These are phyloP conservation scores for Drosophila kohkoa DNA, from an alignment of 1,140 invertebrate species.

Conservation along the genomic window DNA sequence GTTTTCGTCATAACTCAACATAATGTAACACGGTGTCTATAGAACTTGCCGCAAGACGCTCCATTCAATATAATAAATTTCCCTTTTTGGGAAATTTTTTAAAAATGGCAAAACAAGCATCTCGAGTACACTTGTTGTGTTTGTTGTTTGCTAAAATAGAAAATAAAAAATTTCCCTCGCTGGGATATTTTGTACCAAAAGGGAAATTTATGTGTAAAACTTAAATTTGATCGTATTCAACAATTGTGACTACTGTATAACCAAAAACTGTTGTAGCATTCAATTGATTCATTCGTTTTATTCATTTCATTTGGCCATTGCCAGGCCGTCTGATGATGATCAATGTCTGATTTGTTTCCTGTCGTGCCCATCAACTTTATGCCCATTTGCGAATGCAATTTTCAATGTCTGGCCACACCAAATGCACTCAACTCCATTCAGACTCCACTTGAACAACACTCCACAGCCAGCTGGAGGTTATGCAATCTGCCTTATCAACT, in stretches of 20 bases:
- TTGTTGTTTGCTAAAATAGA: too few species aligned
- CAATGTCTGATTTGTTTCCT: constrained; percentile 83
- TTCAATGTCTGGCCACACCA: constrained; percentile 58
- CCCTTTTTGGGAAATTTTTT: constrained; percentile 19
- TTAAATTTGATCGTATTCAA: neutral
- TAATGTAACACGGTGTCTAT: constrained; percentile 12
- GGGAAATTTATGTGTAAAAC: neutral
- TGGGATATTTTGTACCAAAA: neutral
- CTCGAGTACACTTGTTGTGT: too few species aligned
- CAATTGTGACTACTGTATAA: constrained; percentile 21
- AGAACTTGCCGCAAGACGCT: constrained; percentile 1
- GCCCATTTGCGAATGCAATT: constrained; percentile 54
- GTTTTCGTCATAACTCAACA: constrained; percentile 15
- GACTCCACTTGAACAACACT: constrained; percentile 6
- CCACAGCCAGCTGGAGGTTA: constrained; percentile 39
- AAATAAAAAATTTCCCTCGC: constrained; percentile 3
- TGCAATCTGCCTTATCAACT: constrained; percentile 77
- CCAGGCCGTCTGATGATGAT: constrained; percentile 55
- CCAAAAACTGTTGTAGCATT: constrained; percentile 51
- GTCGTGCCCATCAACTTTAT: constrained; percentile 77
- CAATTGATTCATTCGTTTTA: constrained; percentile 41
- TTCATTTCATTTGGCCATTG: constrained; percentile 43
- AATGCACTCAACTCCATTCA: constrained; percentile 12
- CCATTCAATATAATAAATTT: constrained; percentile 4
- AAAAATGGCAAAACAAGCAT: too few species aligned